Conservation (phyloP, 2,888 invertebrate species). For the Psococerastis gibbosa region DNA sequence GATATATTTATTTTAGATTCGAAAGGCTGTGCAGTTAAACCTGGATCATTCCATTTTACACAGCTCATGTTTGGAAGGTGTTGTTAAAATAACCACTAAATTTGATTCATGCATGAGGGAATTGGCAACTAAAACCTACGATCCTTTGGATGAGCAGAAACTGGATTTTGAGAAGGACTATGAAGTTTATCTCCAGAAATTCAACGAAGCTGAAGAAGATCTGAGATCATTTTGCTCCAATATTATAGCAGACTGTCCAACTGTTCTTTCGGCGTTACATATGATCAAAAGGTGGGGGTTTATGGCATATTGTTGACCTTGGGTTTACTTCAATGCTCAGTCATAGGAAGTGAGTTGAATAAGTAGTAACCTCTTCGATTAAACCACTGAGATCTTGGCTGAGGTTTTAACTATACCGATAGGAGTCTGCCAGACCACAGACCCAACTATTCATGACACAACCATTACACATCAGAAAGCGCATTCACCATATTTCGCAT, state of each 20-base stretch:
- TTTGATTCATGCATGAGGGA: slow-evolving; percentile 44
- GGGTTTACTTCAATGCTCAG: too few species aligned
- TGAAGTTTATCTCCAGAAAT: slow-evolving; percentile 44
- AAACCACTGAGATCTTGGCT: too few species aligned
- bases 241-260: slow-evolving; percentile 20
- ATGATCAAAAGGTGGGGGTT: too few species aligned
- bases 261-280: slow-evolving; percentile 8
- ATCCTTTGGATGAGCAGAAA: slow-evolving; percentile 60
- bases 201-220: slow-evolving; percentile 49
- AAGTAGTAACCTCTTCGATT: too few species aligned
- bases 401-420: too few species aligned
- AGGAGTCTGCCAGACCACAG: too few species aligned
- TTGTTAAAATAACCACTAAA: slow-evolving; percentile 47
- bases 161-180: slow-evolving; percentile 58
- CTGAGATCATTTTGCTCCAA: slow-evolving; percentile 51
- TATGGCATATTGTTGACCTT: too few species aligned
- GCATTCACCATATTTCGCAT: too few species aligned
- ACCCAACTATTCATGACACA: too few species aligned
- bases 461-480: too few species aligned
- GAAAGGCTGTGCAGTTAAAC: slow-evolving; percentile 47
- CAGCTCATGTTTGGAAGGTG: slow-evolving; percentile 59
- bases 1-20: too few species aligned
- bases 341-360: too few species aligned
- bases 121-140: slow-evolving; percentile 53
- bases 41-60: slow-evolving; percentile 53